Evolutionary conservation across 2,113 vertebrate species (phyloP), one percentile per base, ranked within the genome.

Genomic region (Climacteris rufus): DNA sequence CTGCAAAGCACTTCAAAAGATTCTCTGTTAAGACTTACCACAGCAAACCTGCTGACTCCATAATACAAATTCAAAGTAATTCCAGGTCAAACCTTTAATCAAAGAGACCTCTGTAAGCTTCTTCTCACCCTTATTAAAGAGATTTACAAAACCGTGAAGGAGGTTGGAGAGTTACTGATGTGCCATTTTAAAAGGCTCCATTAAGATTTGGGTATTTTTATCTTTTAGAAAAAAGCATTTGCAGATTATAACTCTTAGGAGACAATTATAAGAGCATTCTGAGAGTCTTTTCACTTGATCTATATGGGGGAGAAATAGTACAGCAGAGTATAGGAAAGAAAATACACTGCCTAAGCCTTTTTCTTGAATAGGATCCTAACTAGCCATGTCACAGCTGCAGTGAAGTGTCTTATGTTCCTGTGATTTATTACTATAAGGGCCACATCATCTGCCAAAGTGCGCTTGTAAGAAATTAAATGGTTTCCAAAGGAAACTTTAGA

Each of bases 301-400:
- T 95, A 87, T 76, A 94, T 93, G 92, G 72, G 44, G 90, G 65
- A 95, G 92, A 97, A 97, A 97, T 97, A 83, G 92, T 88, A 96
- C 90, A 97, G 94, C 97, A 97, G 96, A 94, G 86, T 95, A 96
- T 89, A 90, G 86, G 74, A 91, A 94, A 87, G 86, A 90, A 97
- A 94, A 97, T 81, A 75, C 83, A 91, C 90, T 87, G 94, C 89
- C 97, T 97, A 97, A 97, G 95, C 92, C 96, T 91, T 98, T 97
- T 96, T 96, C 93, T 96, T 98, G 97, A 98, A 98, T 98, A 97
- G 96, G 87, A 95, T 79, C 96, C 96, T 98, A 98, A 98, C 96
- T 98, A 98, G 96, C 93, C 92, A 49, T 59, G 17, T 59, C 96
- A 97, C 98, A 98, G 98, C 97, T 98, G 97, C 97, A 97, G 94